Percentiles rank a stretch among this genome's conserved stretches.
These are phyloP conservation scores for Pseudococcus longispinus DNA, from an alignment of 2,888 invertebrate genomes.

Conservation along the genomic window DNA sequence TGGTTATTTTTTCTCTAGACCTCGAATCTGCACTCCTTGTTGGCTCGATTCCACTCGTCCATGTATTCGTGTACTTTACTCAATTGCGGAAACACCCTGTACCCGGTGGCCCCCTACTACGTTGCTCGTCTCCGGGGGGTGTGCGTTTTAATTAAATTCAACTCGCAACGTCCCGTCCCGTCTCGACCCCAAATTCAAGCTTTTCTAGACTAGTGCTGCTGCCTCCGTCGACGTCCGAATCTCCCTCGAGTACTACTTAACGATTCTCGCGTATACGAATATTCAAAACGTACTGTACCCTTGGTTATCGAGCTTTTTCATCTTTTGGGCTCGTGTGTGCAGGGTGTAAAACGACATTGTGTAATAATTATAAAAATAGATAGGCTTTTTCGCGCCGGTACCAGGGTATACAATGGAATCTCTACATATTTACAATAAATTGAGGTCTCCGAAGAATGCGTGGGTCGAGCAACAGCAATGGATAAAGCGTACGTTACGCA, in stretches of 20 bases:
- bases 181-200: no score
- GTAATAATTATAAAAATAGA: no score
- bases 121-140: background rate
- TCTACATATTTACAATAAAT: no score
- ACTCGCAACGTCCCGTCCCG: background rate
- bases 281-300: background rate
- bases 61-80: background rate
- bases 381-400: no score
- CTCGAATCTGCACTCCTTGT: background rate
- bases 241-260: slow-evolving; percentile 2
- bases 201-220: background rate
- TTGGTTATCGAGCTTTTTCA: background rate
- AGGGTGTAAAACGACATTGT: no score
- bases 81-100: background rate
- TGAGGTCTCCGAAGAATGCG: no score
- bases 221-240: background rate
- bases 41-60: background rate
- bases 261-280: background rate
- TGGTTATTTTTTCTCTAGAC: background rate
- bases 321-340: background rate
- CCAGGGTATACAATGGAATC: no score
- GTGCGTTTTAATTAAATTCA: background rate
- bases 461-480: no score
- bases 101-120: no score
- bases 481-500: no score